Base-by-base conservation (phyloP, 2,888 invertebrate species). In the Coelinius sp. region DNA sequence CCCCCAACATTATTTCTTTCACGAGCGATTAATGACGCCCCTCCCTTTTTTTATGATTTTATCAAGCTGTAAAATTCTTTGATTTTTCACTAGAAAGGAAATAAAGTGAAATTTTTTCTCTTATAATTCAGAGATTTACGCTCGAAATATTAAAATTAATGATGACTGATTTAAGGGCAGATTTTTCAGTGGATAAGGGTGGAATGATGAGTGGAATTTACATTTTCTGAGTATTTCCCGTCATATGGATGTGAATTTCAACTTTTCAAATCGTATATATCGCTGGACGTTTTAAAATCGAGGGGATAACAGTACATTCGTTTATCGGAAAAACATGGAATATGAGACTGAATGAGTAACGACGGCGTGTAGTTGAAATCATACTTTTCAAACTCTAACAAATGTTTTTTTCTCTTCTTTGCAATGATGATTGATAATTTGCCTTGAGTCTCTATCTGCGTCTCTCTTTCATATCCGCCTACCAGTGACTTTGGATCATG, bases 331-430 rank as follows among this genome's bases (percentile, higher is more conserved):
- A 56, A 56, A 27, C 31, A 27, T 56, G 56, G 27, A 56, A 56
- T 56, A 56, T 8, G 56, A 56, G 27, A 56, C 56, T 27, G 31
- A 56, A 56, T 56, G 14, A 56, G 17, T 27, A 56, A 56, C 56
- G 20, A 27, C 12, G 56, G 17, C 12, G 25, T 8, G 14, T 14
- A 56, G 17, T 56, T 56, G 56, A 56, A 56, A 31, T n/a, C 56
- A 24, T 56, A 53, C 14, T 25, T 53, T 52, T 53, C 10, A 53
- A 25, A 53, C 3, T 14, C n/a, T 2, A 53, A 24, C 25, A 25
- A 53, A 20, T 49, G 49, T 25, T 1, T 53, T 53, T 53, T 53
- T 53, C 24, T 25, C n/a, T 53, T 6, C 2, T 5, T 31, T 31
- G 31, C 31, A 31, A 31, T 31, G 8, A 31, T 4, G 31, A 31